A percentile compares a stretch with the other conserved stretches of the same genome.
Conservation (phyloP, 2,888 invertebrate species). For the Diadromus collaris region DNA sequence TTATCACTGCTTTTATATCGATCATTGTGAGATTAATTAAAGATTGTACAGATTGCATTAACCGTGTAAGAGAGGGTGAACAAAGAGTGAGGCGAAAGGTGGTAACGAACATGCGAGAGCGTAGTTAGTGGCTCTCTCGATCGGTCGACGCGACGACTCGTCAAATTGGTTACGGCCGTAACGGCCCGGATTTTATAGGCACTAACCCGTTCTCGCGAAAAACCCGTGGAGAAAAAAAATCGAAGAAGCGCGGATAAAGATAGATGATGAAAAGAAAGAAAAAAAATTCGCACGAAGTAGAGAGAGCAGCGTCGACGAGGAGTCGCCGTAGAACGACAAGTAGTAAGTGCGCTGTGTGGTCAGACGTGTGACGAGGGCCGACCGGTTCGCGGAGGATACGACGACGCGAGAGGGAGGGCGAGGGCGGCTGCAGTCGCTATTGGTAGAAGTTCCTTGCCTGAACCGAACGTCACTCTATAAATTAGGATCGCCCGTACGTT, state of each 20-base stretch:
- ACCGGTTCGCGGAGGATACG: slow-evolving; percentile 38
- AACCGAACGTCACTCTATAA: slow-evolving; percentile 66
- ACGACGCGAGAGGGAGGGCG: slow-evolving; percentile 34
- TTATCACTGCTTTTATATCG: slow-evolving; percentile 52
- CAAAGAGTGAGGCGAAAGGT: slow-evolving; percentile 29
- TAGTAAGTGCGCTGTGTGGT: slow-evolving; percentile 66
- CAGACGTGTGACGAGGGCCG: slow-evolving; percentile 60
- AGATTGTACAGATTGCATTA: slow-evolving; percentile 26
- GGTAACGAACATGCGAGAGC: slow-evolving; percentile 54
- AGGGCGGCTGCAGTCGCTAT: slow-evolving; percentile 54
- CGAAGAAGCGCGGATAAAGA: slow-evolving; percentile 9
- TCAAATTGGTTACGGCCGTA: slow-evolving; percentile 68
- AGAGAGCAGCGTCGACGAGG: slow-evolving; percentile 50
- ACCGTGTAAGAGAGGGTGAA: slow-evolving; percentile 29
- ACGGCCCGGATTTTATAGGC: slow-evolving; percentile 66
- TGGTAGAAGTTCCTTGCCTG: slow-evolving; percentile 64
- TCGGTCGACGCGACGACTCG: slow-evolving; percentile 58
- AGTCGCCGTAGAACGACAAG: slow-evolving; percentile 63
- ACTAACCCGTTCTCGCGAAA: slow-evolving; percentile 45
- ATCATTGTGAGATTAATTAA: slow-evolving; percentile 32
- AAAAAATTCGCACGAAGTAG: slow-evolving; percentile 43
- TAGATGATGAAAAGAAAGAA: slow-evolving; percentile 29
- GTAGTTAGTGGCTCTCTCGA: slow-evolving; percentile 62
- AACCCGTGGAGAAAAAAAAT: slow-evolving; percentile 22
- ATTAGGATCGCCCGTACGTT: slow-evolving; percentile 66